Conservation (phyloP, 2,797 vertebrate genomes). For the Sebastes trivittatus region DNA sequence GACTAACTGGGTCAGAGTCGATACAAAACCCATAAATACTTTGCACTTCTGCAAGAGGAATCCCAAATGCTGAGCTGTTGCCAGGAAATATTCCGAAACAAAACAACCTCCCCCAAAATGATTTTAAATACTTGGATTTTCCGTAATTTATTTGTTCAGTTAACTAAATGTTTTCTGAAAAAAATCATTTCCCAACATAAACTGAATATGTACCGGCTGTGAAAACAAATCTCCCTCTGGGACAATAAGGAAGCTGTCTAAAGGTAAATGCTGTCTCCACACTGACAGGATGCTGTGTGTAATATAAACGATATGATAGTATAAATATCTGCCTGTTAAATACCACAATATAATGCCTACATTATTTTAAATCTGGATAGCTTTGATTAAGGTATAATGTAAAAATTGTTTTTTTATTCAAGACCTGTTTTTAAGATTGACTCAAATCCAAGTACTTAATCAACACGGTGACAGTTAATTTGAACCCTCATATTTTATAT, state of each 20-base stretch:
- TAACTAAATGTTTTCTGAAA: background rate
- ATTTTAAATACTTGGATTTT: background rate
- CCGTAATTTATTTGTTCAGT: background rate
- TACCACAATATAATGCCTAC: background rate
- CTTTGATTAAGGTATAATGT: background rate
- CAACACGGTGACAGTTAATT: too few species aligned
- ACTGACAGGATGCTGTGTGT: background rate
- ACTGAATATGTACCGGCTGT: background rate
- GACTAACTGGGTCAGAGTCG: background rate
- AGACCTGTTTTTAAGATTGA: background rate
- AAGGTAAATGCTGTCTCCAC: background rate
- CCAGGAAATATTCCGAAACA: background rate
- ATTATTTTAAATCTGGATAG: background rate
- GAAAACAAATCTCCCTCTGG: background rate
- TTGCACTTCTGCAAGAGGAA: background rate
- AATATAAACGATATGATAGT: too few species aligned
- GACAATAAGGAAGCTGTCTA: background rate
- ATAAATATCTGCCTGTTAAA: background rate
- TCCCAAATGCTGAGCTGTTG: background rate
- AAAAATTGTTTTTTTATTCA: background rate
- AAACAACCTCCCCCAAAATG: background rate
- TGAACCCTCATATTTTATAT: too few species aligned
- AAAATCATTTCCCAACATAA: background rate
- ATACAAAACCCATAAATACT: background rate
- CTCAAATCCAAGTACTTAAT: too few species aligned